A percentile compares a stretch with the other conserved stretches of the same genome.
These are phyloP conservation scores for Patella caerulea DNA, from an alignment of 2,888 invertebrate genomes.

Conservation along the genomic window DNA sequence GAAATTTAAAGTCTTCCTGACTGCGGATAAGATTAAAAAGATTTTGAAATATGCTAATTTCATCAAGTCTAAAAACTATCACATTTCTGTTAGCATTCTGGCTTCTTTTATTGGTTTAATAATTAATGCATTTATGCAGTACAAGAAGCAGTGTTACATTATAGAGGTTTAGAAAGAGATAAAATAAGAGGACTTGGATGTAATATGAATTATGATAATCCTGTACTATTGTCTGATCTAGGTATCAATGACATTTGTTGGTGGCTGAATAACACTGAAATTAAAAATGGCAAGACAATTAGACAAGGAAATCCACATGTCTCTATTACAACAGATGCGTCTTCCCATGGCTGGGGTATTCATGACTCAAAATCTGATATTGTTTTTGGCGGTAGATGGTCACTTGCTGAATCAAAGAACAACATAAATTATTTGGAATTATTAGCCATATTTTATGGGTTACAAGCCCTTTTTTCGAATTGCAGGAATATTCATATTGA, in stretches of 20 bases:
- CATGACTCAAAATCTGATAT: not conserved
- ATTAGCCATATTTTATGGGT: not conserved
- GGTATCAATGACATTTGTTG: not conserved
- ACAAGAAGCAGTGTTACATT: not conserved
- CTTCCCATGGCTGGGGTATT: not conserved
- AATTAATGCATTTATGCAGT: slow-evolving; percentile 20
- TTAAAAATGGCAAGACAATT: not conserved
- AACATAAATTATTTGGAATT: not conserved
- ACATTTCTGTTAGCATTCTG: not conserved
- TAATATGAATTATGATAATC: not conserved
- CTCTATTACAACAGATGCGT: not conserved
- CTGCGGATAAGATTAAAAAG: not conserved
- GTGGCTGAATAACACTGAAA: not conserved
- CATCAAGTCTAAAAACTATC: not conserved
- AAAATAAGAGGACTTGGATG: not conserved
- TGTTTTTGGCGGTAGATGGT: not conserved
- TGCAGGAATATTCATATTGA: not conserved
- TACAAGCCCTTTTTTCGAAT: not conserved
- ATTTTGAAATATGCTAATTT: not conserved
- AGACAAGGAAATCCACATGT: not conserved
- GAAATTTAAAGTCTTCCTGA: not conserved
- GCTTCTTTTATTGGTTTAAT: slow-evolving; percentile 22
- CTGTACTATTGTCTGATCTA: no score
- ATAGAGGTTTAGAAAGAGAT: not conserved
- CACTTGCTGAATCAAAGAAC: not conserved